Base-by-base conservation (phyloP, 64 coral and sea anemone species). In the Pachyseris speciosa region DNA sequence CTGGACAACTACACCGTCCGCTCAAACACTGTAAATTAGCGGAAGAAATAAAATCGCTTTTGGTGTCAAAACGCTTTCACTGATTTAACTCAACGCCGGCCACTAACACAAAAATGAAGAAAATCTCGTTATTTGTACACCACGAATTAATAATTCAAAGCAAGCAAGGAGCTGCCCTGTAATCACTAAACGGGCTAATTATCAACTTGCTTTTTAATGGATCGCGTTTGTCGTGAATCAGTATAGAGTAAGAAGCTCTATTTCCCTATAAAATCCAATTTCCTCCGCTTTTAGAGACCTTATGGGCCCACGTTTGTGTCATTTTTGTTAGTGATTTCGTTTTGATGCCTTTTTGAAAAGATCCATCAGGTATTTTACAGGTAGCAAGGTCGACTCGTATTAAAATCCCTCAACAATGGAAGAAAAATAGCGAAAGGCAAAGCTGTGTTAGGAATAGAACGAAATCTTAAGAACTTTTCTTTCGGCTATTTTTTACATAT, bases 51-150 rank as follows among this genome's bases (percentile, higher is more conserved):
- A 45, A 77, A 20, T 5, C 10, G 9, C 27, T 33, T 52, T 52
- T 33, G 12, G 22, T 28, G 38, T 9, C 9, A 47, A 75, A 75
- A 53, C 30, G 44, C 29, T 16, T 15, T 77, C 25, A 19, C 26
- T 48, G n/a, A 74, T 27, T 74, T 74, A 47, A 57, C 34, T 81
- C 5, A 40, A 19, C 16, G 40, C 34, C 2, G n/a, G n/a, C 73
- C 22, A 41, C 16, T 50, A 32, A 41, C 32, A 22, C 3, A n/a
- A 13, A 36, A 79, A 50, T 0, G 73, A 76, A 29, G 52, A 81
- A 81, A 81, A 81, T 80, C 53, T 60, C 77, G 52, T 28, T 63
- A 37, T 81, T 81, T 81, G 77, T 81, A 81, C 77, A 61, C 77
- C 33, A 12, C 36, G 53, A 59, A 81, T 81, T 24, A 81, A 81